A percentile compares a stretch with the other conserved stretches of the same genome.
phyloP scores from a whole-genome alignment of 2,113 vertebrate species.

The Spheniscus mendiculus region DNA sequence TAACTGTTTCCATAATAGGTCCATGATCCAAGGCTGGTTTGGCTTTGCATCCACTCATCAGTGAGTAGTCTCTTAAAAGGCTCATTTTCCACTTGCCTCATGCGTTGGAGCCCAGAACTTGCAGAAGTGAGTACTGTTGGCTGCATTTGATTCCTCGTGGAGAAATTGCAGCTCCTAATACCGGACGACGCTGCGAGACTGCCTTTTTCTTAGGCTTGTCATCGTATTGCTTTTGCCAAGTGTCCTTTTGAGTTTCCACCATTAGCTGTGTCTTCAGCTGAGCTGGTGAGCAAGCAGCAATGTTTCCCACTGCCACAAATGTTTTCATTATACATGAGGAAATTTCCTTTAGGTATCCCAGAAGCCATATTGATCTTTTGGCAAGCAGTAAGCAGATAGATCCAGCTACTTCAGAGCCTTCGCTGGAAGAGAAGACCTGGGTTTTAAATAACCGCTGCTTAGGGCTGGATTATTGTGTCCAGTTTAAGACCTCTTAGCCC shows the following conservation, averaged over 20 bases:
- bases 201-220: not conserved
- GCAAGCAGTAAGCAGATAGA: not conserved
- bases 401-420: not conserved
- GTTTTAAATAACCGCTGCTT: not conserved
- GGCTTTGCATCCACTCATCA: not conserved
- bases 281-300: not conserved
- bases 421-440: rapidly evolving
- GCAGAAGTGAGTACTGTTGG: rapidly evolving
- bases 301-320: not conserved
- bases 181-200: rapidly evolving
- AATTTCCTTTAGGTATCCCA: not conserved
- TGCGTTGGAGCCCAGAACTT: not conserved
- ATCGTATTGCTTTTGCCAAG: not conserved
- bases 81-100: not conserved
- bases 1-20: not conserved
- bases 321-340: rapidly evolving
- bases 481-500: not conserved
- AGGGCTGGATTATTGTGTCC: not conserved
- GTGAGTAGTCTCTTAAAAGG: not conserved
- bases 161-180: not conserved
- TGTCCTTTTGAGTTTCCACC: not conserved
- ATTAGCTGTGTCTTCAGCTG: not conserved
- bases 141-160: rapidly evolving
- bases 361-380: not conserved
- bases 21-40: rapidly evolving